These are phyloP conservation scores for Alaudala cheleensis DNA, from an alignment of 2,113 vertebrate species.

Conservation along the genomic window DNA sequence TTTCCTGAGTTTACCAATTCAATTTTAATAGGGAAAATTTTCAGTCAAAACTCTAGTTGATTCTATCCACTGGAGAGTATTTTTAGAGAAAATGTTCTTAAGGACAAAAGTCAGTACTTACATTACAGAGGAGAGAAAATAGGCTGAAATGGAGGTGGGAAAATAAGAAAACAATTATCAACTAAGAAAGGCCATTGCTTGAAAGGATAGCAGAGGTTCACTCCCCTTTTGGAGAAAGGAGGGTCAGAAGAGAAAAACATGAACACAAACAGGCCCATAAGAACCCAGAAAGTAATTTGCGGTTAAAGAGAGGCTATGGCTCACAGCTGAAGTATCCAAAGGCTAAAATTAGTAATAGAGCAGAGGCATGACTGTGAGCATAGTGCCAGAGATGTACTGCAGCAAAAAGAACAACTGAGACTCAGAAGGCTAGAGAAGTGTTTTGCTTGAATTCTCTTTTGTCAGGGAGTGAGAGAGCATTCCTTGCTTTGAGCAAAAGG, in stretches of 20 bases:
- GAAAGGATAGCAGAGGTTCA: background rate
- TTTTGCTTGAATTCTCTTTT: background rate
- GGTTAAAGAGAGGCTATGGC: background rate
- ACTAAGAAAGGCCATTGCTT: background rate
- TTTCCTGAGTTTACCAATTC: background rate
- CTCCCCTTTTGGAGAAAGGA: background rate
- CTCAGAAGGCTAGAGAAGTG: background rate
- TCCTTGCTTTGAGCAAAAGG: background rate
- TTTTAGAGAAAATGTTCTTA: background rate
- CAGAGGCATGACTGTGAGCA: background rate
- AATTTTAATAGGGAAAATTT: background rate
- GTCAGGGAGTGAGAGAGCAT: background rate
- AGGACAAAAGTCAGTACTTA: background rate
- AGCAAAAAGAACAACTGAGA: background rate
- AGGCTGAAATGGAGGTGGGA: background rate
- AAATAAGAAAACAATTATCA: background rate
- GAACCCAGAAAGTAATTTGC: background rate
- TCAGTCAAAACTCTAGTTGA: background rate
- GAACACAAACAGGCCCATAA: background rate
- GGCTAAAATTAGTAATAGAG: constrained; percentile 28
- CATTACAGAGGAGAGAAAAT: background rate
- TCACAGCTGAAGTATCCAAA: constrained; percentile 19
- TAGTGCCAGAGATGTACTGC: background rate
- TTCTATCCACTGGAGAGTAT: background rate
- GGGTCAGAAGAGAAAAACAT: constrained; percentile 24